phyloP scores from a whole-genome alignment of 2,113 vertebrate species.

The Eonycteris spelaea region DNA sequence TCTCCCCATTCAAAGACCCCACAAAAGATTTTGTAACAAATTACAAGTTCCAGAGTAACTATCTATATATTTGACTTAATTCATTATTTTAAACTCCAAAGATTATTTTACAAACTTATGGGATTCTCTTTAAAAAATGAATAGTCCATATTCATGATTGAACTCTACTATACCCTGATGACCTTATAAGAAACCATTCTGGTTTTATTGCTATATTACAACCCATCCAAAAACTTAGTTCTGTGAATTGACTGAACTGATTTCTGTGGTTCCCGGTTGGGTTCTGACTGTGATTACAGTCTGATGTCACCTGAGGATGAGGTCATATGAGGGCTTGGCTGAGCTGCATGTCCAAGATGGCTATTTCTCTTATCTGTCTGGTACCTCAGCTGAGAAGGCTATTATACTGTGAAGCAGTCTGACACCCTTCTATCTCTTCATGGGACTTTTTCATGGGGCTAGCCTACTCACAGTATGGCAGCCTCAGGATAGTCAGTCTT shows the following conservation, averaged over 20 bases:
- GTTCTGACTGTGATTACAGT: not conserved
- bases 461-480: not conserved
- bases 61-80: not conserved
- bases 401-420: not conserved
- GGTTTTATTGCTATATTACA: not conserved
- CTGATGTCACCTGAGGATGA: not conserved
- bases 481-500: not conserved
- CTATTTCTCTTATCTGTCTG: not conserved
- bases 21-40: not conserved
- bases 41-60: not conserved
- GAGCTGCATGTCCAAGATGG: not conserved
- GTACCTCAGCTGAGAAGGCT: not conserved
- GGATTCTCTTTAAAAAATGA: not conserved
- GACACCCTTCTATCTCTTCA: fast-evolving
- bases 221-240: not conserved
- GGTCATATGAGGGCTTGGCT: not conserved
- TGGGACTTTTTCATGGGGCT: not conserved
- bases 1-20: not conserved
- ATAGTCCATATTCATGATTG: not conserved
- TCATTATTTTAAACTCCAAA: not conserved
- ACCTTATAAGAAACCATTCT: not conserved
- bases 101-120: not conserved
- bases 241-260: not conserved
- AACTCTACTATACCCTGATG: not conserved
- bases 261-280: not conserved